Evolutionary conservation across 2,113 vertebrate species (phyloP).

Genomic region (Ptilonorhynchus violaceus): DNA sequence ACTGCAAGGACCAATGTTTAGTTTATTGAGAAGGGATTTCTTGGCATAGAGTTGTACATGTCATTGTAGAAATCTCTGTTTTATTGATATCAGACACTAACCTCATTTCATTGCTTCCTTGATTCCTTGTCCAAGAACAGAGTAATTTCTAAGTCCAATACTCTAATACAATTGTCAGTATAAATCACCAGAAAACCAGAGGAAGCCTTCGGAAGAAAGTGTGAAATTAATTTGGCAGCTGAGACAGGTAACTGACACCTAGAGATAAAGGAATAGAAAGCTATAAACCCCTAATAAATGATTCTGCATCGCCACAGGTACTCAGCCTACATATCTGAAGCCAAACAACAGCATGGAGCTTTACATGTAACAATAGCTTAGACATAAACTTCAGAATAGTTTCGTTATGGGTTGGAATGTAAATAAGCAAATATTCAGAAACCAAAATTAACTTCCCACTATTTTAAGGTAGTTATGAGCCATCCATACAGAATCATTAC

Average conservation of each 20-base stretch:
- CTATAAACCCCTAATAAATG: not conserved
- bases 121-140: not conserved
- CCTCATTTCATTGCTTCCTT: not conserved
- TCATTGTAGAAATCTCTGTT: not conserved
- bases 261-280: not conserved
- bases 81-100: conserved; percentile 9
- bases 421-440: not conserved
- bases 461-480: not conserved
- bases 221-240: not conserved
- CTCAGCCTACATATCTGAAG: not conserved
- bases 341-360: not conserved
- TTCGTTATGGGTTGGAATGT: not conserved
- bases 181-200: conserved; percentile 20
- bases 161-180: not conserved
- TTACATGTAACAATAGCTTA: not conserved
- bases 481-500: not conserved
- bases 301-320: not conserved
- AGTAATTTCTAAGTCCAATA: not conserved
- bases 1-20: not conserved
- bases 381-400: not conserved
- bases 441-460: not conserved
- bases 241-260: not conserved
- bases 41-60: not conserved
- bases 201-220: not conserved
- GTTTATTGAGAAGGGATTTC: not conserved